Percentiles rank a stretch among this genome's conserved stretches.
Evolutionary conservation across 2,113 vertebrate genomes (phyloP).

Genomic region (Pseudopodoces humilis): DNA sequence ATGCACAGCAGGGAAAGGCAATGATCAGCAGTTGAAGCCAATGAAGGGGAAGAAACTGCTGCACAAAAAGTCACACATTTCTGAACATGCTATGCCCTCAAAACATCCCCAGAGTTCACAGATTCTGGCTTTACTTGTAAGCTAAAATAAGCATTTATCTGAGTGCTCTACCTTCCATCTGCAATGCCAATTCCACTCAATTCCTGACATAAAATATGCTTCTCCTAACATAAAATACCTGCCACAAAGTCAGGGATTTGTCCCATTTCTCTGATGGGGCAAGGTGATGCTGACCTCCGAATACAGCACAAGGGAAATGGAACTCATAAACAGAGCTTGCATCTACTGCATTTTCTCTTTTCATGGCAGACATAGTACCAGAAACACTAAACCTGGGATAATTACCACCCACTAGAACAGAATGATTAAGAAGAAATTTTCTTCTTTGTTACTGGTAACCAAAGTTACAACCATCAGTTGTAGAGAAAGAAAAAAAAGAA

Average conservation of each 20-base stretch:
- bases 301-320: background rate
- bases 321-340: accelerated
- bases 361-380: background rate
- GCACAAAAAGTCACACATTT: background rate
- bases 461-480: background rate
- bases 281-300: background rate
- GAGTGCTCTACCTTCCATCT: background rate
- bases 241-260: background rate
- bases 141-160: background rate
- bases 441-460: background rate
- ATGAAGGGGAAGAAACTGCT: background rate
- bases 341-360: background rate
- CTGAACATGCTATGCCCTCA: background rate
- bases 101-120: background rate
- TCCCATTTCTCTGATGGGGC: background rate
- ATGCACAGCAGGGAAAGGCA: background rate
- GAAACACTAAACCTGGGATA: background rate
- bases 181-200: background rate
- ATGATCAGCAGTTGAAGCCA: background rate
- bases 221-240: background rate
- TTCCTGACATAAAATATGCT: background rate
- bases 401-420: background rate
- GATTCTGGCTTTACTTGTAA: background rate
- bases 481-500: background rate
- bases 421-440: background rate